Conservation (phyloP, 2,113 vertebrate species). For the Bubalus kerabau region DNA sequence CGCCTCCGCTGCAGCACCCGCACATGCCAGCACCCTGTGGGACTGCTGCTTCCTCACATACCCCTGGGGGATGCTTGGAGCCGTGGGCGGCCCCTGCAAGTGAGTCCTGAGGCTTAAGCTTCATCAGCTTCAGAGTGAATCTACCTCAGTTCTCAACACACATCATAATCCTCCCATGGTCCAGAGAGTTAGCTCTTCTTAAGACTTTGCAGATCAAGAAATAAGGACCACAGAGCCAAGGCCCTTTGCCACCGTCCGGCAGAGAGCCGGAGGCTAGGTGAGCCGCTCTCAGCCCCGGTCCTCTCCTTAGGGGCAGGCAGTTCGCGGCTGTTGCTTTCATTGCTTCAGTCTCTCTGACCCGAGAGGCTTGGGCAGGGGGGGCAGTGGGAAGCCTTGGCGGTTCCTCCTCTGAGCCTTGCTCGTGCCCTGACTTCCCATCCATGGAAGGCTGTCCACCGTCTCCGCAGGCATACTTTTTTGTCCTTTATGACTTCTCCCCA, state of each 20-base stretch:
- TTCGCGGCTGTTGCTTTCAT: background rate
- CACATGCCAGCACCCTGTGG: fast-evolving
- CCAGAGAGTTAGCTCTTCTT: background rate
- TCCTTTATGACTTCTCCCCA: background rate
- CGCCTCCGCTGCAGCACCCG: fast-evolving
- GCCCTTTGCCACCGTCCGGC: background rate
- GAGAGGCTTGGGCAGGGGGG: background rate
- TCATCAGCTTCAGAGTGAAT: background rate
- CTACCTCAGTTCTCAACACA: background rate
- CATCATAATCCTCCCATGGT: background rate
- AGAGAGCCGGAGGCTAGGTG: background rate
- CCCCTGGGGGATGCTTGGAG: background rate
- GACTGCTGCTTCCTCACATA: background rate
- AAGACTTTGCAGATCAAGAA: background rate
- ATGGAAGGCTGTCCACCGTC: background rate
- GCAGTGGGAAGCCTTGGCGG: background rate
- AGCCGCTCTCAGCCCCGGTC: background rate
- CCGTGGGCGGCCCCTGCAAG: background rate
- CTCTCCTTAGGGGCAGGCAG: background rate
- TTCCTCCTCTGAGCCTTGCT: background rate
- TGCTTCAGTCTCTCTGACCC: background rate
- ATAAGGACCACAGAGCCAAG: background rate
- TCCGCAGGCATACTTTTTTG: background rate
- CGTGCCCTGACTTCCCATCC: background rate
- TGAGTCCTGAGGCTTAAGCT: background rate